Evolutionary conservation across 2,888 invertebrate genomes (phyloP).

Genomic region (Rhopalosiphum nymphaeae): DNA sequence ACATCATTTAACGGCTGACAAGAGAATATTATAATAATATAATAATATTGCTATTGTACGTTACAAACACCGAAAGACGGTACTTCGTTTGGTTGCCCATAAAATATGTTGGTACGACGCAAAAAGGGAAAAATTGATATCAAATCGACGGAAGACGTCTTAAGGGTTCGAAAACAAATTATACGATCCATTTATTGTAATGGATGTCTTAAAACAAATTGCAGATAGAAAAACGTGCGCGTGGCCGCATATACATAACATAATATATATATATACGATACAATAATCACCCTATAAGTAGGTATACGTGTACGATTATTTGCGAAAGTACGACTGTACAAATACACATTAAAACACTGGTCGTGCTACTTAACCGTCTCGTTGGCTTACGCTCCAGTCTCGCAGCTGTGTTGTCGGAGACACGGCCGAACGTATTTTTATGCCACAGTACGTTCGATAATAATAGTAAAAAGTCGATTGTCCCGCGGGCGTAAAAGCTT

Average conservation of each 20-base stretch:
- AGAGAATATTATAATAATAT: background rate
- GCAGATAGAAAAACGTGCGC: background rate
- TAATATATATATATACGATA: background rate
- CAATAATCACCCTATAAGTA: conserved; percentile 28
- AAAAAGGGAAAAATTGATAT: background rate
- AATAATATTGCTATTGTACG: background rate
- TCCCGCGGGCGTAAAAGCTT: conserved; percentile 21
- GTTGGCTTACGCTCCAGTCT: background rate
- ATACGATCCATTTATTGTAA: background rate
- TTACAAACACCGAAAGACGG: background rate
- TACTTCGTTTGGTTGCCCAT: background rate
- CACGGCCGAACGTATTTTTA: background rate
- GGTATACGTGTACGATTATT: background rate
- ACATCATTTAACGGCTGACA: background rate
- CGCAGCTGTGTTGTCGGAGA: background rate
- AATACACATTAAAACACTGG: background rate
- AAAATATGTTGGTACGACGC: background rate
- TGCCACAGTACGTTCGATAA: background rate
- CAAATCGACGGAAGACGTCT: background rate
- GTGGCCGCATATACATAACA: background rate
- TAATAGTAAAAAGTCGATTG: background rate
- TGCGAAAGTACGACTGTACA: conserved; percentile 13
- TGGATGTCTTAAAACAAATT: background rate
- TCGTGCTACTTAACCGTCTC: conserved; percentile 28
- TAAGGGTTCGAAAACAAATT: background rate